Percentiles rank a stretch among this genome's conserved stretches.
These are phyloP conservation scores for Frankliniella intonsa DNA, from an alignment of 2,888 invertebrate species.

Conservation along the genomic window DNA sequence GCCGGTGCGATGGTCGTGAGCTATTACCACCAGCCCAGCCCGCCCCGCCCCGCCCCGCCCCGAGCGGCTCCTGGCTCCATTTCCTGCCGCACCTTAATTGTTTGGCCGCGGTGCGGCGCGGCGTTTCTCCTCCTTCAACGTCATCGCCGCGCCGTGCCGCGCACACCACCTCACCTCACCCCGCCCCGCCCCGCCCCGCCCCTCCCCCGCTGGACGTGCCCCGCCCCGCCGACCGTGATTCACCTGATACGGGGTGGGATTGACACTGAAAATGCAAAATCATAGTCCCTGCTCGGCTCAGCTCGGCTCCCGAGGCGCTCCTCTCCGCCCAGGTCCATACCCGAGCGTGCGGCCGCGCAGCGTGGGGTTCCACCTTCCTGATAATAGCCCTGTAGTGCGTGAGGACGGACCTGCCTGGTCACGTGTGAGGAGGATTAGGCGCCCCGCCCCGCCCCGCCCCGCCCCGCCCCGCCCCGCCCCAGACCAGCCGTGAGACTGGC, in stretches of 20 bases:
- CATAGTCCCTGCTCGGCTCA: background rate
- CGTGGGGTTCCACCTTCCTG: too few species aligned
- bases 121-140: too few species aligned
- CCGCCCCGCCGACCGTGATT: background rate
- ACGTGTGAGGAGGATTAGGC: too few species aligned
- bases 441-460: too few species aligned
- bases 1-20: background rate
- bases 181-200: background rate
- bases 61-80: background rate
- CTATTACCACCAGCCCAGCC: background rate
- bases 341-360: background rate
- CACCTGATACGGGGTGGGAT: constrained; percentile 1
- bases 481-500: too few species aligned
- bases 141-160: too few species aligned
- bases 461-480: too few species aligned
- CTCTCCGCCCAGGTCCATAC: background rate
- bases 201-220: background rate
- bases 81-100: constrained; percentile 10
- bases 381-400: too few species aligned
- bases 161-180: too few species aligned
- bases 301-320: background rate
- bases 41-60: background rate
- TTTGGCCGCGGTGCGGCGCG: background rate
- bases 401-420: too few species aligned
- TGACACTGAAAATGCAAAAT: constrained; percentile 2